Conservation (phyloP, 2,113 vertebrate genomes). For the Rhipidura dahli region DNA sequence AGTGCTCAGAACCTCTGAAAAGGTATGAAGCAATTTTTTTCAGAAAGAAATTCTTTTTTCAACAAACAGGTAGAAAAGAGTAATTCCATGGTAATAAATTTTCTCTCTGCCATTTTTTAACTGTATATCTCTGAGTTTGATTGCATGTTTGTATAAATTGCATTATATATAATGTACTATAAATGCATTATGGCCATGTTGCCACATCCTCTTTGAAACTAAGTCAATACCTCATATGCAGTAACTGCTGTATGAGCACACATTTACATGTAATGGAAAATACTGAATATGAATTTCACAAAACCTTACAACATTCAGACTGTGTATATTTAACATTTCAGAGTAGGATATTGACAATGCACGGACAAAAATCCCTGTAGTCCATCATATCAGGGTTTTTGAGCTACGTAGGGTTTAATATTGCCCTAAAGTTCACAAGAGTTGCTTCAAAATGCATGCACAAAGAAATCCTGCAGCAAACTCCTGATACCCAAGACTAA, state of each 20-base stretch:
- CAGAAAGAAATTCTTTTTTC: neutral
- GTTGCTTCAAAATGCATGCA: neutral
- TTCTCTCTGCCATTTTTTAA: neutral
- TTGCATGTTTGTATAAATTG: neutral
- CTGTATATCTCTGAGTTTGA: neutral
- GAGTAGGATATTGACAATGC: neutral
- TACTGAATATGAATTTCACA: neutral
- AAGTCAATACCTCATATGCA: neutral
- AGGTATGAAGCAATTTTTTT: neutral
- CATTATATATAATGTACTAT: neutral
- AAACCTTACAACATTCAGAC: neutral
- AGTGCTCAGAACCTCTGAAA: neutral
- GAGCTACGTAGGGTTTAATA: neutral
- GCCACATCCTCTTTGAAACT: neutral
- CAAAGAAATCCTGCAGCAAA: slow-evolving; percentile 6
- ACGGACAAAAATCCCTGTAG: neutral
- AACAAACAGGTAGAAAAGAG: neutral
- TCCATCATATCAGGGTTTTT: neutral
- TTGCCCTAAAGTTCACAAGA: neutral
- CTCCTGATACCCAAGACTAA: neutral
- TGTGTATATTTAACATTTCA: neutral
- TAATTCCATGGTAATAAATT: neutral
- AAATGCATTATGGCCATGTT: neutral
- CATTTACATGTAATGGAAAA: neutral
- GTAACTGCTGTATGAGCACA: neutral